These are phyloP conservation scores for Holothuria scabra DNA, from an alignment of 53 echinoderm and acorn worm genomes.

Conservation along the genomic window DNA sequence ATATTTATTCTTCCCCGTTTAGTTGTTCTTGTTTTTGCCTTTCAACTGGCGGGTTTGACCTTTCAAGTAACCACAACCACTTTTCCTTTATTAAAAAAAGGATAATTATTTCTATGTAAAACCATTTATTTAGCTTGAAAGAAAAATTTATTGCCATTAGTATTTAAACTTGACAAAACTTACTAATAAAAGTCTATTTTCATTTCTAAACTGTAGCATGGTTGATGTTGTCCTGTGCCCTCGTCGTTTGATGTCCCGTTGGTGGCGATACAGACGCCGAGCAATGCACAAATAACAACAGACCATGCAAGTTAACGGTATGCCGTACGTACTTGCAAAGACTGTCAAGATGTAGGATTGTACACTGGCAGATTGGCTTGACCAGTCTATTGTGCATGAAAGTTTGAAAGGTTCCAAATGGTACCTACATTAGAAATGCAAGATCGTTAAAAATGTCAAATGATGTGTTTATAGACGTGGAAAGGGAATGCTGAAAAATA, in stretches of 20 bases:
- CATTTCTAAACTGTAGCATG: constrained; percentile 47
- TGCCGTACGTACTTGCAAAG: constrained; percentile 14
- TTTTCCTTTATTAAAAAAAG: no score
- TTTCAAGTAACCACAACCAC: no score
- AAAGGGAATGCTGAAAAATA: no score
- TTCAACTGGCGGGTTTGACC: no score
- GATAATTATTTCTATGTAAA: no score
- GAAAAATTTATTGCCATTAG: no score
- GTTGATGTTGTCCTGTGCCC: background rate
- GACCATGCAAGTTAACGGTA: constrained; percentile 44
- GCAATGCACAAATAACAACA: constrained; percentile 65
- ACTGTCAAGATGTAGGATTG: constrained; percentile 52
- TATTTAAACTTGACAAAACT: no score
- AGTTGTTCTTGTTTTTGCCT: no score
- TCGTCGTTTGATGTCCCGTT: constrained; percentile 25
- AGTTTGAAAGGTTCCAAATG: constrained; percentile 60
- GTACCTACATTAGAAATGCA: constrained; percentile 43
- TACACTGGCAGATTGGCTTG: constrained; percentile 12
- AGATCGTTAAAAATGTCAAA: no score
- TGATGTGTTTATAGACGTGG: no score
- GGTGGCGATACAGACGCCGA: constrained; percentile 44
- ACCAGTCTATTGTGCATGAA: constrained; percentile 73
- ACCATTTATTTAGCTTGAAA: no score
- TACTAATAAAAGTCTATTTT: constrained; percentile 68
- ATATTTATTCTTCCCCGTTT: no score